These are phyloP conservation scores for Oreohelix idahoensis DNA, from an alignment of 1,140 invertebrate species.

Conservation along the genomic window DNA sequence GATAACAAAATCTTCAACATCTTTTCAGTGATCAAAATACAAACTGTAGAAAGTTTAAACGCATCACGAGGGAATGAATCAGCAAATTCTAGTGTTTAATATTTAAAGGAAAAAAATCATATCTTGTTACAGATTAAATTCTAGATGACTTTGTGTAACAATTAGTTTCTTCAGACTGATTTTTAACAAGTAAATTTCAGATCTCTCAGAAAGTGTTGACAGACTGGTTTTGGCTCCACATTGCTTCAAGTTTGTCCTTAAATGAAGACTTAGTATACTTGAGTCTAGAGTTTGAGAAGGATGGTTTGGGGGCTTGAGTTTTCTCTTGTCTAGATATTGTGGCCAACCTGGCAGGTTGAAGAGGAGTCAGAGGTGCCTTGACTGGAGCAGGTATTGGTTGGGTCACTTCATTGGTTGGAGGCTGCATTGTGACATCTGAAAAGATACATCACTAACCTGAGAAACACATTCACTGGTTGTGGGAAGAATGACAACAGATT, in stretches of 20 bases:
- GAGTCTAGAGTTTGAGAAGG: slow-evolving; percentile 27
- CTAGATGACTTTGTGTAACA: too few species aligned
- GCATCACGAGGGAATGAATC: too few species aligned
- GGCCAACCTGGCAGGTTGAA: slow-evolving; percentile 25
- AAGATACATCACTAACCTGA: not conserved
- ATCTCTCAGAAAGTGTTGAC: slow-evolving; percentile 45
- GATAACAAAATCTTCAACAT: too few species aligned
- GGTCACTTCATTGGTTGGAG: slow-evolving; percentile 44
- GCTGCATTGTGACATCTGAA: slow-evolving; percentile 35
- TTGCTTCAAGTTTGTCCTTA: slow-evolving; percentile 38
- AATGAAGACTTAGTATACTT: slow-evolving; percentile 54
- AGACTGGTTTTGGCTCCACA: slow-evolving; percentile 46
- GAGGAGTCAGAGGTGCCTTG: slow-evolving; percentile 28
- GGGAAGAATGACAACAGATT: not conserved
- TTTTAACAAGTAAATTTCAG: too few species aligned
- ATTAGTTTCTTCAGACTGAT: too few species aligned
- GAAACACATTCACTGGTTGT: not conserved
- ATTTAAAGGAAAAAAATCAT: too few species aligned
- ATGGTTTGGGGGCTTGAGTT: slow-evolving; percentile 18
- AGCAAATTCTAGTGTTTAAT: too few species aligned
- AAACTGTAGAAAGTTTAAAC: too few species aligned
- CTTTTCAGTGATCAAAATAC: too few species aligned
- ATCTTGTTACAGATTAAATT: too few species aligned
- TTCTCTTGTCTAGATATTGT: slow-evolving; percentile 39
- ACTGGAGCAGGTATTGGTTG: slow-evolving; percentile 17